Percentiles rank a stretch among this genome's conserved stretches.
Conservation (phyloP, 2,888 invertebrate species). For the Eupithecia subumbrata region DNA sequence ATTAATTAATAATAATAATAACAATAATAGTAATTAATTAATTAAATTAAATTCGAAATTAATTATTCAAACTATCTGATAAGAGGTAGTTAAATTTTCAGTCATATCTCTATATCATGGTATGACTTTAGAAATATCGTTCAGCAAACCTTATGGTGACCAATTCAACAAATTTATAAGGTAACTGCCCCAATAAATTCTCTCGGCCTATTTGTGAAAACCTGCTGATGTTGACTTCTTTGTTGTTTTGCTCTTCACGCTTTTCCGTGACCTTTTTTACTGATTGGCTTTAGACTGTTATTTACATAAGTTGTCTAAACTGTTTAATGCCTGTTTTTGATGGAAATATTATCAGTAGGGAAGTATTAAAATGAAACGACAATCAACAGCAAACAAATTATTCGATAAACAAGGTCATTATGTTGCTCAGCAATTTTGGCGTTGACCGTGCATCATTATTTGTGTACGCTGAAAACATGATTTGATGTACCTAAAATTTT, state of each 20-base stretch:
- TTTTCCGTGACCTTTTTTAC: constrained; percentile 12
- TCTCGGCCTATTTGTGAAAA: constrained; percentile 18
- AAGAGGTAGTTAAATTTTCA: too few relatives aligned
- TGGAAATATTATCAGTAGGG: background rate
- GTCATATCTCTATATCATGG: background rate
- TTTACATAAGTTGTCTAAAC: constrained; percentile 1
- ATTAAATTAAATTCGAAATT: too few relatives aligned
- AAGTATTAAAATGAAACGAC: background rate
- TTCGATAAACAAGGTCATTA: too few relatives aligned
- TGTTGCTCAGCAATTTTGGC: too few relatives aligned
- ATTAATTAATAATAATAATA: too few relatives aligned
- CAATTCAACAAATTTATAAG: background rate
- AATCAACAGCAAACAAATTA: background rate
- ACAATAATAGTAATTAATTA: too few relatives aligned
- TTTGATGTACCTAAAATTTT: too few relatives aligned
- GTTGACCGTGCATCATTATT: too few relatives aligned
- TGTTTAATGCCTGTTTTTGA: background rate
- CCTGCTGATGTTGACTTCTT: background rate
- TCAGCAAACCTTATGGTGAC: background rate
- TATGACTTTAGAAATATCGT: background rate
- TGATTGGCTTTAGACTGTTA: constrained; percentile 11
- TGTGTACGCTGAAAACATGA: too few relatives aligned
- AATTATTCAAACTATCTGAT: too few relatives aligned
- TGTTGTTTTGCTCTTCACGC: constrained; percentile 7
- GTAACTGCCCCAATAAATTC: constrained; percentile 7